Percentiles rank a stretch among this genome's conserved stretches.
Evolutionary conservation across 2,888 invertebrate genomes (phyloP).

Genomic region (Rhorus exstirpatorius): DNA sequence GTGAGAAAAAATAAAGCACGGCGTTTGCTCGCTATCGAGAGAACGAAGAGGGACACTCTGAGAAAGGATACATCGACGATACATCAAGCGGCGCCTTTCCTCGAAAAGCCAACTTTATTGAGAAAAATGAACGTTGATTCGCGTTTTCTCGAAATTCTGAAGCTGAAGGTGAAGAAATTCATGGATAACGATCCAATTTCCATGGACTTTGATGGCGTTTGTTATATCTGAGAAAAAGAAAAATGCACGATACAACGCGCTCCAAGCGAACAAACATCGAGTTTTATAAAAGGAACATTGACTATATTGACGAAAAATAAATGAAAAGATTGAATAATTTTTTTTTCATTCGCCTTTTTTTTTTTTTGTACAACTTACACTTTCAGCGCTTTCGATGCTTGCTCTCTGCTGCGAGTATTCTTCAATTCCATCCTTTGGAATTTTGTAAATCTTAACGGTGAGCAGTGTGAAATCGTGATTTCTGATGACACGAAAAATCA

Average conservation of each 20-base stretch:
- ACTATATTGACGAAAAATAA: not conserved
- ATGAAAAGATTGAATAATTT: not conserved
- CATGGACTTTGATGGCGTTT: not conserved
- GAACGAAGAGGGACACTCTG: slow-evolving; percentile 52
- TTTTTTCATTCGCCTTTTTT: not conserved
- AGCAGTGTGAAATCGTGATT: slow-evolving; percentile 75
- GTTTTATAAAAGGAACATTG: not conserved
- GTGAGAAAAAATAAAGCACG: slow-evolving; percentile 49
- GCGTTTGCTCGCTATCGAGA: slow-evolving; percentile 49
- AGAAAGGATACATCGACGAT: slow-evolving; percentile 67
- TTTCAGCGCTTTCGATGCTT: slow-evolving; percentile 46
- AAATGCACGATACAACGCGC: not conserved
- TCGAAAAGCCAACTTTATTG: slow-evolving; percentile 67
- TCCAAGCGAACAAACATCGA: not conserved
- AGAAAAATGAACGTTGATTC: slow-evolving; percentile 68
- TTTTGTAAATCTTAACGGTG: slow-evolving; percentile 74
- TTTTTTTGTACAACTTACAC: slow-evolving; percentile 36
- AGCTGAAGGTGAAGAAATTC: slow-evolving; percentile 37
- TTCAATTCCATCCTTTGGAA: slow-evolving; percentile 39
- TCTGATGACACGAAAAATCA: slow-evolving; percentile 72
- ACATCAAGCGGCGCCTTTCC: slow-evolving; percentile 60
- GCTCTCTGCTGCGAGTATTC: not conserved
- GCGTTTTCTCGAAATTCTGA: slow-evolving; percentile 55
- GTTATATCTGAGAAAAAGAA: slow-evolving; percentile 44
- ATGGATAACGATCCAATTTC: not conserved